Percentiles rank a stretch among this genome's conserved stretches.
phyloP scores from a whole-genome alignment of 2,113 vertebrate genomes.

The Cryptotis parvus region DNA sequence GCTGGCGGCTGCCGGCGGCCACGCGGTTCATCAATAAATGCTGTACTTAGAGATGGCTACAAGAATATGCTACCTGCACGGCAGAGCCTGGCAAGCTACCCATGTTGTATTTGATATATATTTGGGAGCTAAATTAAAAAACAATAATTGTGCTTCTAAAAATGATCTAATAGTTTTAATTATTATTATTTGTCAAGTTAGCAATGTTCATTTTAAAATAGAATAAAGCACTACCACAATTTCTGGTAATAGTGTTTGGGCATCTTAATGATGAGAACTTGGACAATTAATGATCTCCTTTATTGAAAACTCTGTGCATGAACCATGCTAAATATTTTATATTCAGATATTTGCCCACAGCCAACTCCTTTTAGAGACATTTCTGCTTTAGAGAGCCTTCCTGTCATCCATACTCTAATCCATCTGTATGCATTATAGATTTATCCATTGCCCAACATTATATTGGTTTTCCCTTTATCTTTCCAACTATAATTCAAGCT shows the following conservation, averaged over 20 bases:
- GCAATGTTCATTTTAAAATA: not conserved
- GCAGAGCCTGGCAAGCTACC: too few species aligned
- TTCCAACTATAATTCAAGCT: not conserved
- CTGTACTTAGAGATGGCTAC: too few species aligned
- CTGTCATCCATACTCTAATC: not conserved
- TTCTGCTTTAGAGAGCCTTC: not conserved
- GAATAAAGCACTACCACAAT: not conserved
- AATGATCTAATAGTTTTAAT: not conserved
- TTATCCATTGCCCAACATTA: not conserved
- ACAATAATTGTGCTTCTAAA: not conserved
- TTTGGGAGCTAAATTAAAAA: conserved; percentile 12
- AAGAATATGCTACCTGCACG: too few species aligned
- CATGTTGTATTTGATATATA: too few species aligned
- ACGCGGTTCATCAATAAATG: too few species aligned
- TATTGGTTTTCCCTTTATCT: not conserved
- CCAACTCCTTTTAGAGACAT: not conserved
- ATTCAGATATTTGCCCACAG: not conserved
- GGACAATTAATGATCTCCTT: not conserved
- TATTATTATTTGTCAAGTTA: not conserved
- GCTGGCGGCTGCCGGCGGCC: too few species aligned
- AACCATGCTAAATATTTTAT: not conserved
- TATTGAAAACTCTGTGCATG: not conserved
- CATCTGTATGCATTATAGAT: not conserved
- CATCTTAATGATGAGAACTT: not conserved
- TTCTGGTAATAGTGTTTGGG: not conserved